Evolutionary conservation across 1,140 invertebrate species (phyloP), one percentile per base, ranked within the genome.

Genomic region (Pinna nobilis): DNA sequence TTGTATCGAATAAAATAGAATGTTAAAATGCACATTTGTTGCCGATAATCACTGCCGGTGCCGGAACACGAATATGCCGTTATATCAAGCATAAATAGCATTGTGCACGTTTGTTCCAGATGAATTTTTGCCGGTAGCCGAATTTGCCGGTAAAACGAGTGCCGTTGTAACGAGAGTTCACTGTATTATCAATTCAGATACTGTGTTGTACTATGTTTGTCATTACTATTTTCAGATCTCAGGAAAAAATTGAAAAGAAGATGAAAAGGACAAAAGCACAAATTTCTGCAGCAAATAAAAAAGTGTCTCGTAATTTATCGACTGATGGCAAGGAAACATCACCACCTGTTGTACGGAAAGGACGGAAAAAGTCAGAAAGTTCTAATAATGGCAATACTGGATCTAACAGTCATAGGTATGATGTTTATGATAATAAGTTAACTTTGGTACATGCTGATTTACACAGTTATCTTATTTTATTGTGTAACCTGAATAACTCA

Each of bases 201-300:
- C 15, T 61, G 18, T 60, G 18, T 3, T 53, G 20, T 11, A 53
- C 6, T 6, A 23, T 53, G 23, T 9, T 70, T 41, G 4, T 33
- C 2, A 33, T 35, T 20, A n/a, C 15, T 39, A n/a, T 51, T 51
- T 64, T 11, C 37, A 81, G 79, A 66, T 79, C 81, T 35, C 32
- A 57, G 30, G 78, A 79, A 33, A 81, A 81, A 41, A 41, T 28
- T 23, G 80, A 83, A 11, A 83, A 79, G 47, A 84, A 80, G 66
- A 74, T 77, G 41, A 78, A 77, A 47, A 77, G 57, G 57, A 50
- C 60, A 51, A 74, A 70, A 55, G 55, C 57, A 35, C 53, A 49
- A n/a, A 53, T 37, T 30, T 39, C 57, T 20, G 47, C 30, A 53
- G 33, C 18, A 20, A 60, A 20, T 39, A 57, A 60, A 37, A 53